phyloP scores from a whole-genome alignment of 2,888 invertebrate species.

The Protophormia terraenovae region DNA sequence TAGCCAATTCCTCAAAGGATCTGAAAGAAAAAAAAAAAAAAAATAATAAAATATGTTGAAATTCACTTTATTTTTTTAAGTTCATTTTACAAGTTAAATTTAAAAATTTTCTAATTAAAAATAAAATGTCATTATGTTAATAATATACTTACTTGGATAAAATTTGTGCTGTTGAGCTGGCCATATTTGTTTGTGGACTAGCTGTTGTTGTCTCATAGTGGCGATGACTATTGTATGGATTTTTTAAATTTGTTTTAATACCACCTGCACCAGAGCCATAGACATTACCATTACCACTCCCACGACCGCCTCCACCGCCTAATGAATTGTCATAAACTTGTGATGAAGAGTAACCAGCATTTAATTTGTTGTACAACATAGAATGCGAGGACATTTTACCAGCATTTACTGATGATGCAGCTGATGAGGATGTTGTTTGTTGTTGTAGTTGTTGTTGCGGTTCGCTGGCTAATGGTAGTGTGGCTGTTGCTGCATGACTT shows the following conservation, averaged over 20 bases:
- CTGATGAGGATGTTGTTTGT: neutral
- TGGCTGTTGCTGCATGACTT: slow-evolving; percentile 90
- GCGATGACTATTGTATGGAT: slow-evolving; percentile 60
- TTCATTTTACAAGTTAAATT: neutral
- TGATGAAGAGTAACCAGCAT: slow-evolving; percentile 69
- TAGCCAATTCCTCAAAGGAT: slow-evolving; percentile 91
- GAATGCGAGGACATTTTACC: slow-evolving; percentile 69
- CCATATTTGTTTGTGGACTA: slow-evolving; percentile 70
- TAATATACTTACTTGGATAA: slow-evolving; percentile 79
- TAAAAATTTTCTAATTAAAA: too few relatives aligned
- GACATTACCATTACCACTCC: slow-evolving; percentile 30
- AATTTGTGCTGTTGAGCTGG: slow-evolving; percentile 74
- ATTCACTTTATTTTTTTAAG: too few relatives aligned
- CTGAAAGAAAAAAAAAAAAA: slow-evolving; percentile 75
- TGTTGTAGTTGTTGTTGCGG: slow-evolving; percentile 40
- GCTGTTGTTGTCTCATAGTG: slow-evolving; percentile 71
- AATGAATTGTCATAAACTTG: slow-evolving; percentile 78
- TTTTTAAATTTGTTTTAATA: slow-evolving; percentile 57
- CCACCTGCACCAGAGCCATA: slow-evolving; percentile 64
- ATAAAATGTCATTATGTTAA: too few relatives aligned
- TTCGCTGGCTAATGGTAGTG: slow-evolving; percentile 82
- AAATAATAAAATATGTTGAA: neutral
- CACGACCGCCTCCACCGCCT: slow-evolving; percentile 73
- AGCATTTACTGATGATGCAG: slow-evolving; percentile 25
- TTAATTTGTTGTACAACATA: slow-evolving; percentile 76